These are phyloP conservation scores for Syngnathus scovelli DNA, from an alignment of 2,113 vertebrate species.

Conservation along the genomic window DNA sequence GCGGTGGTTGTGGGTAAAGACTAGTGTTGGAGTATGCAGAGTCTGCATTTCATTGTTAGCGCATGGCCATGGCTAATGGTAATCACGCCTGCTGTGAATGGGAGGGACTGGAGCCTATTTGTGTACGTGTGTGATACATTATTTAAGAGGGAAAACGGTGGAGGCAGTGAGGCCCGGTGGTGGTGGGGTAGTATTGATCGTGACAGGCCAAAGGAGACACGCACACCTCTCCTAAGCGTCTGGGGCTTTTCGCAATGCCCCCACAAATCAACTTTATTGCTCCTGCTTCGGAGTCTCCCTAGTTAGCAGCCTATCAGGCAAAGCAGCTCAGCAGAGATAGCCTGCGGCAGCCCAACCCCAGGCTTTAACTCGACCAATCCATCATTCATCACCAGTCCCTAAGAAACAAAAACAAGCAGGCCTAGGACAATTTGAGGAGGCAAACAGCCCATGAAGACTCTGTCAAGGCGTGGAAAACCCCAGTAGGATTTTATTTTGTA, in stretches of 20 bases:
- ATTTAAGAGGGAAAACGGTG: conserved; percentile 62
- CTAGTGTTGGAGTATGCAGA: conserved; percentile 13
- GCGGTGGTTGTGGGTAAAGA: conserved; percentile 26
- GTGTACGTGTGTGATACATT: conserved; percentile 56
- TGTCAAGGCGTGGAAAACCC: conserved; percentile 49
- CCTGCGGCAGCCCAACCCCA: conserved; percentile 43
- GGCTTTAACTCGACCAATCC: conserved; percentile 59
- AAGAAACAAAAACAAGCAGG: conserved; percentile 65
- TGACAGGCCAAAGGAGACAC: conserved; percentile 60
- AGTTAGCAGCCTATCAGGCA: conserved; percentile 57
- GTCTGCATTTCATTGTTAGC: conserved; percentile 49
- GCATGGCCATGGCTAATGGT: conserved; percentile 41
- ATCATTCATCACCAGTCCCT: conserved; percentile 63
- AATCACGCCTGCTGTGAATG: conserved; percentile 50
- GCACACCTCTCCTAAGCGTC: conserved; percentile 64
- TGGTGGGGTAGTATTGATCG: conserved; percentile 56
- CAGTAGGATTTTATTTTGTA: conserved; percentile 63
- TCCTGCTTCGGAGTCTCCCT: conserved; percentile 56
- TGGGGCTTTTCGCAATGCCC: conserved; percentile 59
- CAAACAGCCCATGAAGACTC: conserved; percentile 36
- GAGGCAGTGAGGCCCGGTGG: conserved; percentile 50
- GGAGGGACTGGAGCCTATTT: conserved; percentile 30
- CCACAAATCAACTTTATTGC: conserved; percentile 67
- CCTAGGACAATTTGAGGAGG: conserved; percentile 41
- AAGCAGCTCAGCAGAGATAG: conserved; percentile 63